phyloP scores from a whole-genome alignment of 2,113 vertebrate genomes.

The Odocoileus hemionus region DNA sequence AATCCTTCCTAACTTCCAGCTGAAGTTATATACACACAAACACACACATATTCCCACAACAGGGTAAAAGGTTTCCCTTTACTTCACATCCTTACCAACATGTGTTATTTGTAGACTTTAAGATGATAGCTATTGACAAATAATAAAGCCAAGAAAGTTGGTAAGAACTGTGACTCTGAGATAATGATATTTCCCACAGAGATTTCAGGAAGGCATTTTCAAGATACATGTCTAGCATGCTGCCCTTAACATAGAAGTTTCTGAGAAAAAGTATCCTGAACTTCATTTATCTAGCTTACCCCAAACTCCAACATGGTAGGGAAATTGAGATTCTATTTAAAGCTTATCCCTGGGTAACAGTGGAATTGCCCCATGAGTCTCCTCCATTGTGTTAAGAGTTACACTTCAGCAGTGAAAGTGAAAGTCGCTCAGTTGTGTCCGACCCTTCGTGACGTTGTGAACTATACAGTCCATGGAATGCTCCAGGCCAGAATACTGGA shows the following conservation, averaged over 20 bases:
- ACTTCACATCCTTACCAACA: neutral
- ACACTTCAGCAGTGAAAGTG: neutral
- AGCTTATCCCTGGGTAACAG: neutral
- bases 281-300: neutral
- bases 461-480: neutral
- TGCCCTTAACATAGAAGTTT: neutral
- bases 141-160: neutral
- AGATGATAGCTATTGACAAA: neutral
- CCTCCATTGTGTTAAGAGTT: neutral
- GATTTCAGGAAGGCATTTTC: neutral
- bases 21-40: neutral
- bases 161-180: neutral
- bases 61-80: neutral
- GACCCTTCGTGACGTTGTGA: accelerated
- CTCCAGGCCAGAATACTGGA: neutral
- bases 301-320: neutral
- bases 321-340: neutral
- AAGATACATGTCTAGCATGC: neutral
- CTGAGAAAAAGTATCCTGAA: neutral
- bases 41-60: neutral
- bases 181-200: neutral
- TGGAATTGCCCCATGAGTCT: neutral
- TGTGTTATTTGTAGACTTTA: neutral
- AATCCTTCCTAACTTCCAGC: neutral
- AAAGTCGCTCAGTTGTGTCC: accelerated